These are phyloP conservation scores for Heliothis peltigera DNA, from an alignment of 2,888 invertebrate species.

Conservation along the genomic window DNA sequence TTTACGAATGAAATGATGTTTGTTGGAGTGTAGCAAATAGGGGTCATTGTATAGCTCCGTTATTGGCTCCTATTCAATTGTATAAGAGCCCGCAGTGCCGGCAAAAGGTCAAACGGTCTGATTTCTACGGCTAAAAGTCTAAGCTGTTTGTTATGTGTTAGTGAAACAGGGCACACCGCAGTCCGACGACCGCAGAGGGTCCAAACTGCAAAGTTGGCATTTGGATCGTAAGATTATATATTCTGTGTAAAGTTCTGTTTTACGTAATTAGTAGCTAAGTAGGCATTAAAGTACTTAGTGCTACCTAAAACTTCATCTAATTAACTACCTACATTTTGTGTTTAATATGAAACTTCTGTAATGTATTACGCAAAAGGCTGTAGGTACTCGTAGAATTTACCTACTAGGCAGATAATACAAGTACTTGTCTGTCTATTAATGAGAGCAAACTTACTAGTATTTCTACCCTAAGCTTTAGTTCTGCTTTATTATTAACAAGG, in stretches of 20 bases:
- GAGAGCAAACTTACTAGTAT: too few species aligned
- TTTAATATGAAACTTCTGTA: background rate
- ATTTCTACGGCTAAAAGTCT: conserved; percentile 20
- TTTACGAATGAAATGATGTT: conserved; percentile 49
- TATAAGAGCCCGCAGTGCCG: conserved; percentile 26
- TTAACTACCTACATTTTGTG: background rate
- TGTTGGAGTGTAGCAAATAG: conserved; percentile 40
- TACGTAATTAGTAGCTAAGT: background rate
- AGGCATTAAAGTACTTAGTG: background rate
- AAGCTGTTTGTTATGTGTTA: conserved; percentile 18
- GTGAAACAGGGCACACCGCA: conserved; percentile 5
- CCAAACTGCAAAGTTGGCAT: background rate
- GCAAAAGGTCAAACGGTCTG: conserved; percentile 37
- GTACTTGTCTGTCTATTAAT: too few species aligned
- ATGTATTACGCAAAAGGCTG: background rate
- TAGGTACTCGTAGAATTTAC: too few species aligned
- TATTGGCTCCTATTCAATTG: conserved; percentile 43
- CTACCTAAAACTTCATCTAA: background rate
- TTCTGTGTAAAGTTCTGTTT: background rate
- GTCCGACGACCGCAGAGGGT: conserved; percentile 9
- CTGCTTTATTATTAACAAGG: too few species aligned
- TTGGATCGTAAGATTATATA: conserved; percentile 7
- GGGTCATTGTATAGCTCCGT: conserved; percentile 35
- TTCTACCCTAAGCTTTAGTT: too few species aligned
- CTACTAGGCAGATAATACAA: too few species aligned